Percentiles rank a stretch among this genome's conserved stretches.
Conservation (phyloP, 1,140 invertebrate genomes). For the Pseudomyrmex dendroicus region DNA sequence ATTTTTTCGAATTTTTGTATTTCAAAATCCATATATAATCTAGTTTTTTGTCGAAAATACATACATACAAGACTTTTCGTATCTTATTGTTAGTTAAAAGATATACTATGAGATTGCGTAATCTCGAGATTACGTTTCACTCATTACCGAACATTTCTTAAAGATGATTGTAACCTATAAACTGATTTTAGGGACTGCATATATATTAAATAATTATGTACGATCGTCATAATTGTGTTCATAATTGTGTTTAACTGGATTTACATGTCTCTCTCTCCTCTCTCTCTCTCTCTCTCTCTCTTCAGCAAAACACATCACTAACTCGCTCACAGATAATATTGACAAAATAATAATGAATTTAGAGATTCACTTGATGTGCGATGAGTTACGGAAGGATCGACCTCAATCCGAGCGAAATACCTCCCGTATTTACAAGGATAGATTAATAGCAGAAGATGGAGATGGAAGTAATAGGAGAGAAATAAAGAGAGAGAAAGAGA, state of each 20-base stretch:
- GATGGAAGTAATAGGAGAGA: neutral
- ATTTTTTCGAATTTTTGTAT: neutral
- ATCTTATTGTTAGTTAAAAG: too few species aligned
- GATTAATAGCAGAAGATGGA: constrained; percentile 14
- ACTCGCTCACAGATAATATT: constrained; percentile 12
- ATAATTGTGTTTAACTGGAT: neutral
- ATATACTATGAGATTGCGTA: too few species aligned
- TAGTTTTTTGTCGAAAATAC: too few species aligned
- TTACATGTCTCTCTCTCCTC: neutral
- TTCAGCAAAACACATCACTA: neutral
- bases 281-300: too few species aligned
- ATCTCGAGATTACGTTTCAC: too few species aligned
- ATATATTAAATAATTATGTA: neutral
- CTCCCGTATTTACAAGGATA: neutral
- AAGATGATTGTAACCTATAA: neutral
- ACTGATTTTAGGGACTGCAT: neutral
- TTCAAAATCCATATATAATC: too few species aligned
- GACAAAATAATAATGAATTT: constrained; percentile 39
- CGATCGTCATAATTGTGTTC: too few species aligned
- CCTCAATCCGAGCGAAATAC: constrained; percentile 11
- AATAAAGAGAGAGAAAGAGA: neutral
- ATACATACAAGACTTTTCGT: too few species aligned
- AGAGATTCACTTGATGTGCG: constrained; percentile 3
- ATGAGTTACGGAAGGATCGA: constrained; percentile 19
- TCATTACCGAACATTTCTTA: neutral